These are phyloP conservation scores for Turritopsis rubra DNA, from an alignment of 30 jellyfish, hydroid and myxozoan genomes.

Conservation along the genomic window DNA sequence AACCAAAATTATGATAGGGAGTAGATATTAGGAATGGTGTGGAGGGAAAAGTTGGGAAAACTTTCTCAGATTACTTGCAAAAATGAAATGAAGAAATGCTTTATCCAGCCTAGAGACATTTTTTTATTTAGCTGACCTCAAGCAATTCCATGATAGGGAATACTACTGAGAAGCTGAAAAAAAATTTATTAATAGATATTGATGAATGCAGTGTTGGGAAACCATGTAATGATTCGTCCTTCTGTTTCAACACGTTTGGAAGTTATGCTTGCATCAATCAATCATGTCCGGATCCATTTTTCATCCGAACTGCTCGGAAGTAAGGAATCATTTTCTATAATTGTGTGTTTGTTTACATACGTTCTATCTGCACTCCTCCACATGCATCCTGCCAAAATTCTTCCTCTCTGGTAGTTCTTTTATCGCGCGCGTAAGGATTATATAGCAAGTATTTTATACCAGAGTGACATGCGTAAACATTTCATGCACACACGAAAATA, in stretches of 20 bases:
- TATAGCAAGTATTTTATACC: not conserved
- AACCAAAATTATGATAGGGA: not conserved
- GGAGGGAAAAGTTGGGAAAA: no score
- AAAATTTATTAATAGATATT: not conserved
- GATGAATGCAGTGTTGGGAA: constrained; percentile 11
- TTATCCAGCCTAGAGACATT: not conserved
- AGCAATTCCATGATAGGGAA: not conserved
- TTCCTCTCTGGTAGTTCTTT: no score
- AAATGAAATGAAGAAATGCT: no score
- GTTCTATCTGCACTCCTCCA: no score
- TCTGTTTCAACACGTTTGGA: constrained; percentile 32
- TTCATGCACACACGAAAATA: not conserved
- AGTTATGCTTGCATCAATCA: constrained; percentile 28
- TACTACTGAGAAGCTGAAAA: not conserved
- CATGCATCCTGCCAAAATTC: no score
- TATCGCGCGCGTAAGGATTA: not conserved
- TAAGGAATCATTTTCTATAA: not conserved
- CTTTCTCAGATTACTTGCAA: no score
- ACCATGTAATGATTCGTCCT: constrained; percentile 9
- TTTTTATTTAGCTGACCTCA: no score
- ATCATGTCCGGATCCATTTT: constrained; percentile 7
- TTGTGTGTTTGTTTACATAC: not conserved
- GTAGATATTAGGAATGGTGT: no score
- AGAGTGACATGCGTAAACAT: not conserved
- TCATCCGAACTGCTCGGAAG: constrained; percentile 1